Percentiles rank a stretch among this genome's conserved stretches.
phyloP scores from a whole-genome alignment of 2,888 invertebrate genomes.

The Axea sp. region DNA sequence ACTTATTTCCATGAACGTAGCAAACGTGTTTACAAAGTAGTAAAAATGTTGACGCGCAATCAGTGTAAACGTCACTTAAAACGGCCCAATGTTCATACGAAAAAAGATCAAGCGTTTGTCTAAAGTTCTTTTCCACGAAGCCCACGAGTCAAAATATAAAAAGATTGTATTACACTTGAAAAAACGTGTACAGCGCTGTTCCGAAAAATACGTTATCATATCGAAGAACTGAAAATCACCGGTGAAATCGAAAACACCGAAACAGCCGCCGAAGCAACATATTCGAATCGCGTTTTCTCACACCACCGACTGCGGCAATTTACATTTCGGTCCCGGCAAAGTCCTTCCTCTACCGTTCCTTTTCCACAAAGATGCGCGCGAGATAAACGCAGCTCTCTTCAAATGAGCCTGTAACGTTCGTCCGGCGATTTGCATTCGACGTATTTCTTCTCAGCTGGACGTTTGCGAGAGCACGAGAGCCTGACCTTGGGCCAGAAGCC shows the following conservation, averaged over 20 bases:
- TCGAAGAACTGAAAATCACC: not conserved
- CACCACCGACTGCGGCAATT: conserved; percentile 41
- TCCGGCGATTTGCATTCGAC: conserved; percentile 63
- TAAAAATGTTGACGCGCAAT: too few relatives aligned
- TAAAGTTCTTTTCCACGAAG: too few relatives aligned
- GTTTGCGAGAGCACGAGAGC: conserved; percentile 58
- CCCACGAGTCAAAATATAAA: too few relatives aligned
- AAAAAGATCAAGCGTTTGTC: too few relatives aligned
- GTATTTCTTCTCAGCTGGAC: conserved; percentile 56
- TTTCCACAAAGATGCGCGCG: conserved; percentile 45
- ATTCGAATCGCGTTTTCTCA: conserved; percentile 35
- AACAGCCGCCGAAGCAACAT: not conserved
- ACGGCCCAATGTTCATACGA: too few relatives aligned
- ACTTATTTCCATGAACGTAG: too few relatives aligned
- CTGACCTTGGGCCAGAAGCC: conserved; percentile 61
- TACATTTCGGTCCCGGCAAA: conserved; percentile 30
- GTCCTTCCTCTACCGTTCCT: conserved; percentile 25
- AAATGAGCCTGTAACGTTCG: conserved; percentile 58
- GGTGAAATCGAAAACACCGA: not conserved
- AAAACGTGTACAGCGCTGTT: too few relatives aligned
- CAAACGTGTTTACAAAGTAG: too few relatives aligned
- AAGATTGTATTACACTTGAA: too few relatives aligned
- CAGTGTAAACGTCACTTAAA: too few relatives aligned
- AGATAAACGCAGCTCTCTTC: conserved; percentile 50
- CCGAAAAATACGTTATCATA: too few relatives aligned